phyloP scores from a whole-genome alignment of 2,113 vertebrate species.

The Aspidoscelis tigris region DNA sequence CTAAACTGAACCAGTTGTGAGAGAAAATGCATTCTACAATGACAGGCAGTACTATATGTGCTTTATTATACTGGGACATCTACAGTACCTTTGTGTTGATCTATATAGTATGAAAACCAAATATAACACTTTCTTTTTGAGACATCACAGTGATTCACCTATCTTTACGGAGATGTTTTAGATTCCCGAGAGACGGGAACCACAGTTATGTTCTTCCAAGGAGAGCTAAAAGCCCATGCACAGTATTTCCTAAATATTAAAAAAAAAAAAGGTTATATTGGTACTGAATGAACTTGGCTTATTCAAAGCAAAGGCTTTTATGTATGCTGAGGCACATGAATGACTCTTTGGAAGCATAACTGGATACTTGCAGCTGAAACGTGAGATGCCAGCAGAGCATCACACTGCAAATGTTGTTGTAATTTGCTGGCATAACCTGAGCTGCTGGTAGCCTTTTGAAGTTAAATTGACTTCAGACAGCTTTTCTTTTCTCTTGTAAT shows the following conservation, averaged over 20 bases:
- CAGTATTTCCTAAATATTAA: background rate
- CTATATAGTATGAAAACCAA: background rate
- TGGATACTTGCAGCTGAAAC: constrained; percentile 30
- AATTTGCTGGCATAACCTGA: constrained; percentile 5
- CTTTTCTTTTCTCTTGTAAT: background rate
- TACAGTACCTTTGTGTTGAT: background rate
- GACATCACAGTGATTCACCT: background rate
- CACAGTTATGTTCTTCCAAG: background rate
- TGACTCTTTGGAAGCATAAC: constrained; percentile 8
- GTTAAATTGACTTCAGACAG: constrained; percentile 45
- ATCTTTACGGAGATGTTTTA: background rate
- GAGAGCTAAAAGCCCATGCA: background rate
- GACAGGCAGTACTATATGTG: background rate
- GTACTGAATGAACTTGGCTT: background rate
- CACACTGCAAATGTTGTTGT: constrained; percentile 13
- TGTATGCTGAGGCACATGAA: background rate
- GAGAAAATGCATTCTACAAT: background rate
- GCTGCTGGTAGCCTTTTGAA: constrained; percentile 43
- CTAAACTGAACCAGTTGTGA: too few species aligned
- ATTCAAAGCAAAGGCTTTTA: background rate
- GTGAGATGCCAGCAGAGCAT: constrained; percentile 15
- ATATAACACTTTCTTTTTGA: background rate
- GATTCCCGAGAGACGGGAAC: background rate
- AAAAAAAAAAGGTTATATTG: background rate
- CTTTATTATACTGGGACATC: background rate